Conservation (phyloP, 1,140 invertebrate genomes). For the Ips typographus region DNA sequence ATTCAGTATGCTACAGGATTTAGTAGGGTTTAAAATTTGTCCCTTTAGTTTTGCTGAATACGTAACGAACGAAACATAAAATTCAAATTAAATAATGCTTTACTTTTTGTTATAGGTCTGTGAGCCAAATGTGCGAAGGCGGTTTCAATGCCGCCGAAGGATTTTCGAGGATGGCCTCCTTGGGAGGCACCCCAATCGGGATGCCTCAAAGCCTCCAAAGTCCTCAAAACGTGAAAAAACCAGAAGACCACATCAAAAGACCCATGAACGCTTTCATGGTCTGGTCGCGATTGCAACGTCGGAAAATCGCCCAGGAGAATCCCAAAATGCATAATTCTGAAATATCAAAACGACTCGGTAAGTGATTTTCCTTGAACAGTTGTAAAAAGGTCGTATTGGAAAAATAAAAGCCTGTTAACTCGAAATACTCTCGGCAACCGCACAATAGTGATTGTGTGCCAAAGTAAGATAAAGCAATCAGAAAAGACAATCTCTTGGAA, state of each 20-base stretch:
- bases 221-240: conserved; percentile 49
- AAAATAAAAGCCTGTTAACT: conserved; percentile 10
- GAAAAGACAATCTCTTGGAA: conserved; percentile 50
- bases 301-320: conserved; percentile 95
- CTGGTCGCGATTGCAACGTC: conserved; percentile 80
- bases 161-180: conserved; percentile 51
- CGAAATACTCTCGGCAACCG: conserved; percentile 17
- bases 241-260: conserved; percentile 78
- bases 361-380: conserved; percentile 46
- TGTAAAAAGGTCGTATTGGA: neutral
- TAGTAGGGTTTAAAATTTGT: too few relatives aligned
- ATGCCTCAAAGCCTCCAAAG: conserved; percentile 46
- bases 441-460: conserved; percentile 32
- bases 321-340: conserved; percentile 99
- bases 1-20: too few relatives aligned
- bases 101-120: conserved; percentile 42
- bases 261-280: conserved; percentile 91
- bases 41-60: too few relatives aligned
- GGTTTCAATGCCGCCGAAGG: conserved; percentile 52
- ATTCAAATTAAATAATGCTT: neutral
- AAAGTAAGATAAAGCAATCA: conserved; percentile 43
- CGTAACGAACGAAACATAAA: too few relatives aligned
- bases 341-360: conserved; percentile 91
- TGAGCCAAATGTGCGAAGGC: conserved; percentile 50
- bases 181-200: conserved; percentile 47